Conservation (phyloP, 2,888 invertebrate species). For the Tenthredo notha region DNA sequence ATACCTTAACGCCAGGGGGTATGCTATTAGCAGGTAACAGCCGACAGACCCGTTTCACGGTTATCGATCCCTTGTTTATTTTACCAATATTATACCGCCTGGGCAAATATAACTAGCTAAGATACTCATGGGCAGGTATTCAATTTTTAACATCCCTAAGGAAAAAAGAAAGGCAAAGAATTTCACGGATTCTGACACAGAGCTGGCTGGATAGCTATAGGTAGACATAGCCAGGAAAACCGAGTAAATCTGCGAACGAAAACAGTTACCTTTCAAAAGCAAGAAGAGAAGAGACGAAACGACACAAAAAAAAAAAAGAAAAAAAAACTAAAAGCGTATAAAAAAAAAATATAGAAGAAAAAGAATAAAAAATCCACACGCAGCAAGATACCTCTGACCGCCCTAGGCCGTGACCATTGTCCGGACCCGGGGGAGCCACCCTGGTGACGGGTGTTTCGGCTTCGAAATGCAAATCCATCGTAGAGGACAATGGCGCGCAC, state of each 20-base stretch:
- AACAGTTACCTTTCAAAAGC: background rate
- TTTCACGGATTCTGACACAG: background rate
- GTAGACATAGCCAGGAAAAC: background rate
- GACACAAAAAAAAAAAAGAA: background rate
- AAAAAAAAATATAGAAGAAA: background rate
- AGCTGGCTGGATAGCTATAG: background rate
- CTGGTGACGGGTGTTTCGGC: slow-evolving; percentile 67
- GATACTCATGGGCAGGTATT: background rate
- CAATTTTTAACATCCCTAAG: background rate
- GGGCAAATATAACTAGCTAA: slow-evolving; percentile 42
- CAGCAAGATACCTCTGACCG: slow-evolving; percentile 45
- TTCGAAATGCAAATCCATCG: slow-evolving; percentile 69
- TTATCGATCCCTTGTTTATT: slow-evolving; percentile 63
- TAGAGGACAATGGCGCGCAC: slow-evolving; percentile 62
- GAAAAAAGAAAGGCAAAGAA: background rate
- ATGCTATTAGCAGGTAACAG: slow-evolving; percentile 51
- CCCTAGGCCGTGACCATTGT: slow-evolving; percentile 51
- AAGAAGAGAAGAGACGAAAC: background rate
- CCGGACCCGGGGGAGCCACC: slow-evolving; percentile 54
- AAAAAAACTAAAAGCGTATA: background rate
- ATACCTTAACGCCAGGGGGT: slow-evolving; percentile 30
- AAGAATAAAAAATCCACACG: background rate
- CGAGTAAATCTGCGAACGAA: slow-evolving; percentile 11
- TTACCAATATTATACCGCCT: slow-evolving; percentile 65
- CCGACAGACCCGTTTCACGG: slow-evolving; percentile 42